Evolutionary conservation across 2,113 vertebrate genomes (phyloP).

Genomic region (Crotalus tigris): DNA sequence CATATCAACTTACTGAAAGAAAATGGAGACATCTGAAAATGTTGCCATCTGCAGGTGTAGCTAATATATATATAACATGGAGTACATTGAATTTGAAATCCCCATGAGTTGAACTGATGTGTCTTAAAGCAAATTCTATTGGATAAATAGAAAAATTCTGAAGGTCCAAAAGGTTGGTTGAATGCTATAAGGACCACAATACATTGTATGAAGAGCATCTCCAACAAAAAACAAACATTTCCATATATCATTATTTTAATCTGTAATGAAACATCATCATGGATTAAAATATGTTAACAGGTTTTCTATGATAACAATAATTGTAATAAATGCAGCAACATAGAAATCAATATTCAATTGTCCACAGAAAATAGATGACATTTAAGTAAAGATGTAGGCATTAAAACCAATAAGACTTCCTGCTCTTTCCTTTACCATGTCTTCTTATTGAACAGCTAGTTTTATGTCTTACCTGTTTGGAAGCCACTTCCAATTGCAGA

Average conservation of each 20-base stretch:
- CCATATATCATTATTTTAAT: no score
- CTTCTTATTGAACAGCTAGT: neutral
- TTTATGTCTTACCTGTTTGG: neutral
- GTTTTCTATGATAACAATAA: no score
- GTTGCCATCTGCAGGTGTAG: neutral
- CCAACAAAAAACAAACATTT: neutral
- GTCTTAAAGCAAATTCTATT: neutral
- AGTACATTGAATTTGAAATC: neutral
- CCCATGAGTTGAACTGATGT: neutral
- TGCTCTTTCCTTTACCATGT: neutral
- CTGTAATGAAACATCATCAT: no score
- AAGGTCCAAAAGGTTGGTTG: neutral
- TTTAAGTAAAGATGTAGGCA: no score
- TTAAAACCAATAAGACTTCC: neutral
- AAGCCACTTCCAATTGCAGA: neutral
- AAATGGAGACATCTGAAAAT: neutral
- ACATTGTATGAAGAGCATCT: neutral
- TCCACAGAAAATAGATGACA: no score
- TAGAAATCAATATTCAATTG: no score
- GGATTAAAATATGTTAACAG: no score
- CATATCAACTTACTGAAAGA: neutral
- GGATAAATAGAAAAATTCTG: neutral
- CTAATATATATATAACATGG: neutral
- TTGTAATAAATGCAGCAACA: no score
- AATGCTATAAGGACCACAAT: neutral